Percentiles rank a stretch among this genome's conserved stretches.
Evolutionary conservation across 2,888 invertebrate species (phyloP).

Genomic region (Phymatocera aterrima): DNA sequence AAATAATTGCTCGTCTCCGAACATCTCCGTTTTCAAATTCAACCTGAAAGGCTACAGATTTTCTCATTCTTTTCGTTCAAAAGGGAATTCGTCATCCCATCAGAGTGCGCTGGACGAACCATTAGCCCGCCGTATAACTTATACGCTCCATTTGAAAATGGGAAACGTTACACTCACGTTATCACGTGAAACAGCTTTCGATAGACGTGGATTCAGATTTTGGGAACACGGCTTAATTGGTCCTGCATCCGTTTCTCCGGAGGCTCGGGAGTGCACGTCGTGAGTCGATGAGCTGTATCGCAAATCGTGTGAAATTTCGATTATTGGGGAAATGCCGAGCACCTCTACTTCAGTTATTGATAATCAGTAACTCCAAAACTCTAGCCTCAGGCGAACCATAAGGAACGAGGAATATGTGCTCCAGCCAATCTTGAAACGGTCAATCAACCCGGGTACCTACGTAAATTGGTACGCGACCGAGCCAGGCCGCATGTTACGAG

Average conservation of each 20-base stretch:
- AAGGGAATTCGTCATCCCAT: too few species aligned
- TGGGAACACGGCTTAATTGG: neutral
- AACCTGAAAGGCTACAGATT: neutral
- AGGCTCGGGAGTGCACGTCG: too few species aligned
- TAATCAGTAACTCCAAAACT: neutral
- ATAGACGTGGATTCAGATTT: neutral
- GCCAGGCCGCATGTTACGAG: neutral
- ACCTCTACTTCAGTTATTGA: neutral
- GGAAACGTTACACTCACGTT: neutral
- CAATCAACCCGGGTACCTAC: conserved; percentile 25
- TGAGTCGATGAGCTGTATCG: too few species aligned
- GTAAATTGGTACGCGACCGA: conserved; percentile 17
- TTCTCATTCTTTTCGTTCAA: neutral
- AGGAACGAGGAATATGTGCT: neutral
- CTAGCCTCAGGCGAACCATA: conserved; percentile 14
- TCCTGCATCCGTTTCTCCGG: too few species aligned
- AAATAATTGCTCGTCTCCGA: neutral
- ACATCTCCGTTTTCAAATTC: neutral
- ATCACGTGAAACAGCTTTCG: neutral
- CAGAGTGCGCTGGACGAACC: too few species aligned
- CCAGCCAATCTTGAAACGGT: conserved; percentile 36
- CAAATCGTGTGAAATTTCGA: neutral
- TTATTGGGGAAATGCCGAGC: neutral
- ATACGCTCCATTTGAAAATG: too few species aligned
- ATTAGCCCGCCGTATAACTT: too few species aligned